Percentiles rank a stretch among this genome's conserved stretches.
These are phyloP conservation scores for Karalla daura DNA, from an alignment of 2,797 vertebrate species.

Conservation along the genomic window DNA sequence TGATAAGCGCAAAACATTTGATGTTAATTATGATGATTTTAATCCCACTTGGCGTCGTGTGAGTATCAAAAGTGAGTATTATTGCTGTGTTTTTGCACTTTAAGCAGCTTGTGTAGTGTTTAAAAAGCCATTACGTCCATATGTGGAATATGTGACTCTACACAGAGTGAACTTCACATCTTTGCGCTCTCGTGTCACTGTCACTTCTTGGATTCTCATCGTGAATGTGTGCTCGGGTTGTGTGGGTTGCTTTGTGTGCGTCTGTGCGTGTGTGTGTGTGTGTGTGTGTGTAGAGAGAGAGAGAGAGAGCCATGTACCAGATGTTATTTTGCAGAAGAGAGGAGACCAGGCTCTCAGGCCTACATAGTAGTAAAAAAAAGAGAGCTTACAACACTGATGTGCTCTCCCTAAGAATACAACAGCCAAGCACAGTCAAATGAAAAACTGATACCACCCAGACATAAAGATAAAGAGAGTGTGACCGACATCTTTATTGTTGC, in stretches of 20 bases:
- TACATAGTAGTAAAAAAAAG: slow-evolving; percentile 28
- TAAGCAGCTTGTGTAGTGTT: slow-evolving; percentile 14
- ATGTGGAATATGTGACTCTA: not conserved
- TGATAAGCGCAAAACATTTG: slow-evolving; percentile 28
- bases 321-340: slow-evolving; percentile 53
- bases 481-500: no score
- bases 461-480: no score
- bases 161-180: slow-evolving; percentile 14
- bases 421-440: not conserved
- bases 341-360: slow-evolving; percentile 21
- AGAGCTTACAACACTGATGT: slow-evolving; percentile 18
- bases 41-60: not conserved
- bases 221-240: not conserved
- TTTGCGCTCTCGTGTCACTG: not conserved
- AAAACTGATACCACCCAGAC: not conserved
- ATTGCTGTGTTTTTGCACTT: slow-evolving; percentile 9
- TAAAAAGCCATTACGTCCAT: slow-evolving; percentile 1
- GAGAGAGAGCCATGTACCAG: slow-evolving; percentile 48
- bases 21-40: slow-evolving; percentile 24
- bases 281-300: not conserved
- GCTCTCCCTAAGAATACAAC: not conserved
- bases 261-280: not conserved
- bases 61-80: not conserved
- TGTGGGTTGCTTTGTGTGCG: slow-evolving; percentile 16
- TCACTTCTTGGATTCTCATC: slow-evolving; percentile 18